Conservation (phyloP, 1,140 invertebrate genomes). For the Mylabris phalerata region DNA sequence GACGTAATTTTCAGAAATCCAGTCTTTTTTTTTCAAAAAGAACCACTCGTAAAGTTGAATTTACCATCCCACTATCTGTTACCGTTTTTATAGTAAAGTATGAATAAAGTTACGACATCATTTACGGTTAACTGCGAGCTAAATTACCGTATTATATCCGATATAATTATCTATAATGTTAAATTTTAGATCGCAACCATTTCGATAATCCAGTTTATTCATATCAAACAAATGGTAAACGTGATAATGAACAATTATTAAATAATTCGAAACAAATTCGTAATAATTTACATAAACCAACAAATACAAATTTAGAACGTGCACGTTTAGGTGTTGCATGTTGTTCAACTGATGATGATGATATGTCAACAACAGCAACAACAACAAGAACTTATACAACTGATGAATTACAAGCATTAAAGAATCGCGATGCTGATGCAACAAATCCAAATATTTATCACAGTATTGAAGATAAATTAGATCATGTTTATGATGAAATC, state of each 20-base stretch:
- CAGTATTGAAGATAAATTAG: conserved; percentile 57
- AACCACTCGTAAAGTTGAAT: no score
- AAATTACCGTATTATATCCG: no score
- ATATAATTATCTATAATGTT: no score
- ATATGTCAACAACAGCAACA: conserved; percentile 21
- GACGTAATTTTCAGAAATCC: no score
- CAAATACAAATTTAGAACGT: conserved; percentile 52
- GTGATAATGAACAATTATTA: conserved; percentile 37
- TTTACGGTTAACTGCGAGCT: no score
- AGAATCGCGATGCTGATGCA: conserved; percentile 75
- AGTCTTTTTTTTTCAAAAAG: no score
- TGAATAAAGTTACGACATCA: no score
- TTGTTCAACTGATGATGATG: conserved; percentile 45
- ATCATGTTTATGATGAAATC: conserved; percentile 89
- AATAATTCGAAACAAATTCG: conserved; percentile 49
- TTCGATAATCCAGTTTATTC: conserved; percentile 91
- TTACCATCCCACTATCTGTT: no score
- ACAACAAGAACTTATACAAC: conserved; percentile 16
- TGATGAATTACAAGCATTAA: conserved; percentile 48
- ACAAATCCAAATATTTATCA: conserved; percentile 84
- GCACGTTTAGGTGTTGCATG: conserved; percentile 44
- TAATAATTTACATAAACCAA: conserved; percentile 62
- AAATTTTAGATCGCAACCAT: conserved; percentile 66
- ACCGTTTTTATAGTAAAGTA: no score
- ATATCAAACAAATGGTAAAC: conserved; percentile 54